Base-by-base conservation (phyloP, 2,113 vertebrate species). In the Microtus ochrogaster region DNA sequence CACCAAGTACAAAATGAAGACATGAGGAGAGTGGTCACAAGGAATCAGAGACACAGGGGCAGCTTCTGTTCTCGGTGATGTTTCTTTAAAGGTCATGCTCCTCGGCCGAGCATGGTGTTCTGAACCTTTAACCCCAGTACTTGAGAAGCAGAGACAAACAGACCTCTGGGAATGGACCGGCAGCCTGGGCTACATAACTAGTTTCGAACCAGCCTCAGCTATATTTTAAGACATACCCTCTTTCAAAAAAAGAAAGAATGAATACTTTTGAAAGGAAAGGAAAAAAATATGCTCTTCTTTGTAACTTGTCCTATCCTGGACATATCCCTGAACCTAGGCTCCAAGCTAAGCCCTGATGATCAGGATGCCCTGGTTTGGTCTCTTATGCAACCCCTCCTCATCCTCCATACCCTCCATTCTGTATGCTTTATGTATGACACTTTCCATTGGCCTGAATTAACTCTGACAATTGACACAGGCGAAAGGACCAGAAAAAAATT, bases 1-100 rank as follows among this genome's bases (percentile, higher is more conserved):
- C 61, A 95, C 58, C 81, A 61, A 61, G 87, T 91, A 78, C 1
- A 93, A 88, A 91, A 72, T 12, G 68, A 39, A 93, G 12, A 39
- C 55, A 82, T 7, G 10, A 26, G 73, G 13, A 41, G 49, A 82
- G 16, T 49, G 16, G 44, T 14, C 72, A 47, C 68, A 86, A 74
- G 36, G 26, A 78, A 82, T 90, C 9, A 0, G 76, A 70, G 58
- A 78, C 16, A 70, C 5, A 68, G 24, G 41, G 3, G 47, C 30
- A n/a, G 6, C 66, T 88, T 66, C 30, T 41, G 24, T 79, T 89
- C 85, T 61, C 36, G 9, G 12, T 22, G 21, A 89, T n/a, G 24
- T 55, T 52, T 13, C 7, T 73, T 89, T 58, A 4, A 55, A 33
- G n/a, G 73, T 81, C 41, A 88, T 66, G 24, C 22, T 41, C n/a